Evolutionary conservation across 1,140 invertebrate genomes (phyloP), one percentile per base, ranked within the genome.

Genomic region (Microplitis demolitor): DNA sequence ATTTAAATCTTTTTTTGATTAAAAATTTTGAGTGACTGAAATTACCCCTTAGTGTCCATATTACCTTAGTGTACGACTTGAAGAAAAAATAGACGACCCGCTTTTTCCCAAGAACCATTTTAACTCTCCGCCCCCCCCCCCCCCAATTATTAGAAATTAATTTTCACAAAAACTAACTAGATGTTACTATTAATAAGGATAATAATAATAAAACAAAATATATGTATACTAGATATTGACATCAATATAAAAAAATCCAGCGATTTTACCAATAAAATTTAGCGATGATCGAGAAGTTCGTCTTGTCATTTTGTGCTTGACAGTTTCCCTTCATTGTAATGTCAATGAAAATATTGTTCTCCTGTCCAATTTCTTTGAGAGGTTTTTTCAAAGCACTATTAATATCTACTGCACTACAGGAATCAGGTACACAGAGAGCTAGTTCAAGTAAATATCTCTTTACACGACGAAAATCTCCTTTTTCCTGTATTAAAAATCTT

Each of bases 391-490:
- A 53, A 14, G 78, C 79, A 1, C 14, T 34, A n/a, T 72, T 50
- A n/a, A 82, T 60, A 33, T 86, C 84, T 2, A 75, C 56, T 0
- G 76, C 50, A 37, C 60, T 72, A 50, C 85, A 87, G 6, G 77
- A 67, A 3, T 81, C 70, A 3, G 85, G 85, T 31, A 87, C 78
- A 71, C 87, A 88, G 4, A 88, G 54, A 2, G 84, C 85, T 78
- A 84, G 76, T 74, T 85, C 63, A 31, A 74, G 14, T 9, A 11
- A 51, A 13, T 74, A 74, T 53, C 75, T 70, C 14, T 60, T 71
- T 1, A 72, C 61, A 4, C 73, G 72, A 66, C 75, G 67, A 33
- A 72, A 72, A 62, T 77, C 75, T 54, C 75, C 75, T 67, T 62
- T 74, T 73, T 77, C 75, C 75, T 77, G 64, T 24, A 56, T 61